Evolutionary conservation across 1,140 invertebrate genomes (phyloP), one percentile per base, ranked within the genome.

Genomic region (Alviniconcha marisindica): DNA sequence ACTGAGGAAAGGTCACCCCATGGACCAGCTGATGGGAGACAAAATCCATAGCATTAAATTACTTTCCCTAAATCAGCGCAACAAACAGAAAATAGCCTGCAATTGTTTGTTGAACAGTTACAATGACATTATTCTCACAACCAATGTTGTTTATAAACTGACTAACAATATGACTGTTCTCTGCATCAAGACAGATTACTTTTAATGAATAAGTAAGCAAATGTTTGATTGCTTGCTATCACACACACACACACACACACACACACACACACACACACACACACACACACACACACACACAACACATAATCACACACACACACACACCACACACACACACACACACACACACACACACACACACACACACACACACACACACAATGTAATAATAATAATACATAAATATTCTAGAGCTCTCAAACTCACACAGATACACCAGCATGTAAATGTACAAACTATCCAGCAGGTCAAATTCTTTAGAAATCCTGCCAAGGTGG

Each of bases 321-420:
- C n/a, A n/a, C n/a, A n/a, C n/a, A n/a, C n/a, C 60, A 66, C 60
- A 66, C 60, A 66, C 3, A 66, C 60, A 54, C 51, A 54, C 51
- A 54, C 51, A 54, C 51, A 54, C 51, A 54, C 51, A 54, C 12
- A 15, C 60, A 66, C 60, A 15, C 60, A 66, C 60, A 15, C 60
- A 66, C 60, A 15, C 60, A 66, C 60, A 15, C 51, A 54, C 51
- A 28, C 60, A 66, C n/a, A 28, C 3, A 66, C n/a, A 66, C 15
- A 66, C 60, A 24, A 12, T 28, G 15, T 66, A 31, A 24, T 28
- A 14, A 28, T 66, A 24, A 12, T 14, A 12, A 31, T 66, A 28
- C 60, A 66, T 66, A 31, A 21, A 18, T 31, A 66, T 24, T 18
- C 21, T 24, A 21, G 15, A 12, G 12, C 31, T 31, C 12, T 24